Evolutionary conservation across 2,888 invertebrate species (phyloP).

Genomic region (Alloplasta piceator): DNA sequence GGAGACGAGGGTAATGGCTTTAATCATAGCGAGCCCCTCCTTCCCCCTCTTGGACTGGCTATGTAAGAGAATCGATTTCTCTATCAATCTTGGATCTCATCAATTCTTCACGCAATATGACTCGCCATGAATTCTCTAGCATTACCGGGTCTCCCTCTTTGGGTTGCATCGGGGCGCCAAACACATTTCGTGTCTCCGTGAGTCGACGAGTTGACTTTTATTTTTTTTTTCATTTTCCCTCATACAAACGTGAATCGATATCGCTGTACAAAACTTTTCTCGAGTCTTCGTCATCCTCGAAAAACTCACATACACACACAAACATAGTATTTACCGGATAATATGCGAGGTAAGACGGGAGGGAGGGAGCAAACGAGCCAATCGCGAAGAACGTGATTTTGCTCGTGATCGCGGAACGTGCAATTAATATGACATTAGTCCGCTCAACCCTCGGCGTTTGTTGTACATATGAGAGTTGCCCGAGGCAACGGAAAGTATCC

Average conservation of each 20-base stretch:
- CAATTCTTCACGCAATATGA: constrained; percentile 66
- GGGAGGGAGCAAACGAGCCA: constrained; percentile 66
- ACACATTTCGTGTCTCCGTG: constrained; percentile 55
- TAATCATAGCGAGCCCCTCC: constrained; percentile 49
- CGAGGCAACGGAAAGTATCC: constrained; percentile 71
- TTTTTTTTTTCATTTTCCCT: constrained; percentile 44
- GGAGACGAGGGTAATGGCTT: constrained; percentile 52
- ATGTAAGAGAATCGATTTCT: constrained; percentile 59
- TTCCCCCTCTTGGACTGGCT: constrained; percentile 18
- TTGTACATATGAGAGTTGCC: constrained; percentile 67
- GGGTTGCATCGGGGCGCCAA: constrained; percentile 28
- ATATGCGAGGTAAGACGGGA: constrained; percentile 46
- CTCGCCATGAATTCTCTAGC: constrained; percentile 62
- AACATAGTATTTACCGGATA: too few species aligned
- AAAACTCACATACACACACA: background rate
- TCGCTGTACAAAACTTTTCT: constrained; percentile 27
- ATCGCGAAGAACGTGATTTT: constrained; percentile 58
- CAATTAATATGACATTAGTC: constrained; percentile 80
- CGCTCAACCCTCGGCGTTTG: constrained; percentile 34
- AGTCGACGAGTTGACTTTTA: constrained; percentile 32
- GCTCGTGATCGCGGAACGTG: constrained; percentile 71
- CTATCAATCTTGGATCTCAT: constrained; percentile 64
- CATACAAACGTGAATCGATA: constrained; percentile 54
- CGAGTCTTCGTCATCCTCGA: constrained; percentile 34
- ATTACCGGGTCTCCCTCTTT: constrained; percentile 25